phyloP scores from a whole-genome alignment of 2,113 vertebrate species.

The Hyperopisus bebe region DNA sequence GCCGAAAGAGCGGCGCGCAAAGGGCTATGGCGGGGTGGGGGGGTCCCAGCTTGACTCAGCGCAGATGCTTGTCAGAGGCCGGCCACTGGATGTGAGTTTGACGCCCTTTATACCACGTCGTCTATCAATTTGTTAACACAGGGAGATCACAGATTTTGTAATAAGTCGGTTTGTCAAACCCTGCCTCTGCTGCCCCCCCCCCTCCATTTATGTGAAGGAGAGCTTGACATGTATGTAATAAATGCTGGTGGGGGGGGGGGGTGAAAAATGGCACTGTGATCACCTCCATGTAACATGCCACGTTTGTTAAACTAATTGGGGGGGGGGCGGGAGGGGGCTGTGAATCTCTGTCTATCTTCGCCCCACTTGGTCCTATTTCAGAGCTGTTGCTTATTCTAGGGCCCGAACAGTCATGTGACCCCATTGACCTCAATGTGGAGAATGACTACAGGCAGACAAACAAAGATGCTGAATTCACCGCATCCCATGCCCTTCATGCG shows the following conservation, averaged over 20 bases:
- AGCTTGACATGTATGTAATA: constrained; percentile 54
- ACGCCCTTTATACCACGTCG: constrained; percentile 74
- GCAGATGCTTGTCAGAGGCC: constrained; percentile 48
- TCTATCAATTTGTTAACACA: constrained; percentile 78
- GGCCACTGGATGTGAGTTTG: constrained; percentile 59
- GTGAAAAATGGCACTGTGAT: constrained; percentile 63
- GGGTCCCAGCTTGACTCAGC: constrained; percentile 51
- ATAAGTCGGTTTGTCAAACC: constrained; percentile 55
- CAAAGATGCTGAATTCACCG: constrained; percentile 5
- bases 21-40: constrained; percentile 64
- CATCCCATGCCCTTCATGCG: constrained; percentile 14
- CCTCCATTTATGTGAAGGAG: constrained; percentile 51
- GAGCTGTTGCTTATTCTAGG: background rate
- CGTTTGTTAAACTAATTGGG: constrained; percentile 50
- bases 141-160: constrained; percentile 61
- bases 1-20: constrained; percentile 68
- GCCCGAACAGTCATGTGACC: background rate
- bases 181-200: constrained; percentile 30
- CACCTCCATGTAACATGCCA: constrained; percentile 55
- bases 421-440: background rate
- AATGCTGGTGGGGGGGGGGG: constrained; percentile 25
- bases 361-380: background rate
- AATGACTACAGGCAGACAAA: background rate
- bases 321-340: background rate
- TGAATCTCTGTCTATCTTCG: background rate